Evolutionary conservation across 2,113 vertebrate genomes (phyloP).

Genomic region (Pituophis catenifer): DNA sequence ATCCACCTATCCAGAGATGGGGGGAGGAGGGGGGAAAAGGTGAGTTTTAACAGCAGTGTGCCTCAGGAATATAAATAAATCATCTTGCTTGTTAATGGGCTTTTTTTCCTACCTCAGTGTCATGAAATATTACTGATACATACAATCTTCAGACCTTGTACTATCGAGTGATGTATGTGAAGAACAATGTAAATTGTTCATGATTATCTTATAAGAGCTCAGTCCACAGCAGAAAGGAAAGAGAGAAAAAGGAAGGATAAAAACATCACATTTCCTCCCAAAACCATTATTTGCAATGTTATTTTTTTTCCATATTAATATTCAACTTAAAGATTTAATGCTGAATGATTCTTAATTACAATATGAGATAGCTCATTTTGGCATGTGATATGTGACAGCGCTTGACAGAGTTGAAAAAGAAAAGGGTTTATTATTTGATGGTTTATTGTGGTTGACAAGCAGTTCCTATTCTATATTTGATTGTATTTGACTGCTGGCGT

Average conservation of each 20-base stretch:
- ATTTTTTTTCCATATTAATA: not conserved
- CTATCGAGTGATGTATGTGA: not conserved
- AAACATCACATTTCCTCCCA: not conserved
- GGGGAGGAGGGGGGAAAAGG: not conserved
- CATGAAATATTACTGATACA: conserved; percentile 16
- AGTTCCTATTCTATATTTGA: not conserved
- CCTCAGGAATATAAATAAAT: conserved; percentile 18
- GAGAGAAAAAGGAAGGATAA: not conserved
- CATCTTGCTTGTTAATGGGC: conserved; percentile 7
- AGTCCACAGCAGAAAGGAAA: not conserved
- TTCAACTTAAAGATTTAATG: not conserved
- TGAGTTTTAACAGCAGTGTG: not conserved
- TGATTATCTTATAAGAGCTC: not conserved
- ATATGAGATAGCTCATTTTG: not conserved
- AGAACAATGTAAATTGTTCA: not conserved
- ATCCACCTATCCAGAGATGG: not conserved
- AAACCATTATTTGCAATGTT: not conserved
- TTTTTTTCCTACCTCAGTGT: not conserved
- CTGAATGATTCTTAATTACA: not conserved
- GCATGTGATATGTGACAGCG: not conserved
- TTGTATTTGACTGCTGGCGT: not conserved
- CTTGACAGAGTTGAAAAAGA: not conserved
- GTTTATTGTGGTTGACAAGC: not conserved
- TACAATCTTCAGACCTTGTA: not conserved
- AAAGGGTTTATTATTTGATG: not conserved